Conservation (phyloP, 1,140 invertebrate genomes). For the Pectinophora gossypiella region DNA sequence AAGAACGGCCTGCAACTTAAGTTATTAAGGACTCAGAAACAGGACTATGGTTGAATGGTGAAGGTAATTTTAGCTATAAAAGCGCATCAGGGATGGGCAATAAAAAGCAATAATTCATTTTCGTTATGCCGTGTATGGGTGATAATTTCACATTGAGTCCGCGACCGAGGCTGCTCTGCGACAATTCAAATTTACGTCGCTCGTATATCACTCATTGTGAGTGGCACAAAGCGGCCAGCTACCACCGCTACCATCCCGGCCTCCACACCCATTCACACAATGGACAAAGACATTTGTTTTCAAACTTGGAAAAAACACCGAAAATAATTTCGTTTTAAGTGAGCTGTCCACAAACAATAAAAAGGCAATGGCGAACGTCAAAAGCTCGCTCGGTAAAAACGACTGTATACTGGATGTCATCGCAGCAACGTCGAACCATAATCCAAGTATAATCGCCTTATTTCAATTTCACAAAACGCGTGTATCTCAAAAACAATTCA, state of each 20-base stretch:
- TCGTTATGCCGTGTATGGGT: slow-evolving; percentile 67
- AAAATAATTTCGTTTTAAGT: slow-evolving; percentile 57
- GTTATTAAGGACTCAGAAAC: slow-evolving; percentile 18
- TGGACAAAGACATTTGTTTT: slow-evolving; percentile 69
- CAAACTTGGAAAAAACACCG: slow-evolving; percentile 55
- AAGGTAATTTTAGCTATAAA: slow-evolving; percentile 37
- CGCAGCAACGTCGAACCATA: slow-evolving; percentile 22
- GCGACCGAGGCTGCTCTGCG: slow-evolving; percentile 38
- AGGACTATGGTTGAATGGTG: slow-evolving; percentile 12
- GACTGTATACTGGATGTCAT: slow-evolving; percentile 21
- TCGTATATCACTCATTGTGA: slow-evolving; percentile 73
- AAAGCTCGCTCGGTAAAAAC: slow-evolving; percentile 37
- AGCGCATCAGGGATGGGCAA: slow-evolving; percentile 32
- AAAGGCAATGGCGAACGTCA: slow-evolving; percentile 26
- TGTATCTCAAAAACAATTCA: slow-evolving; percentile 62
- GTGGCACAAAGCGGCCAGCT: slow-evolving; percentile 59
- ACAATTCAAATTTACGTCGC: slow-evolving; percentile 68
- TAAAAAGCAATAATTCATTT: slow-evolving; percentile 71
- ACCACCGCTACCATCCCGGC: slow-evolving; percentile 57
- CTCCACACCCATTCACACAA: slow-evolving; percentile 53
- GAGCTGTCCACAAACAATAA: slow-evolving; percentile 47
- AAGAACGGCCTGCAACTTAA: background rate
- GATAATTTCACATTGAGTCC: slow-evolving; percentile 67
- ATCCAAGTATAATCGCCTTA: slow-evolving; percentile 27
- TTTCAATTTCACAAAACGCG: slow-evolving; percentile 53